Evolutionary conservation across 2,797 vertebrate genomes (phyloP).

Genomic region (Crenuchus spilurus): DNA sequence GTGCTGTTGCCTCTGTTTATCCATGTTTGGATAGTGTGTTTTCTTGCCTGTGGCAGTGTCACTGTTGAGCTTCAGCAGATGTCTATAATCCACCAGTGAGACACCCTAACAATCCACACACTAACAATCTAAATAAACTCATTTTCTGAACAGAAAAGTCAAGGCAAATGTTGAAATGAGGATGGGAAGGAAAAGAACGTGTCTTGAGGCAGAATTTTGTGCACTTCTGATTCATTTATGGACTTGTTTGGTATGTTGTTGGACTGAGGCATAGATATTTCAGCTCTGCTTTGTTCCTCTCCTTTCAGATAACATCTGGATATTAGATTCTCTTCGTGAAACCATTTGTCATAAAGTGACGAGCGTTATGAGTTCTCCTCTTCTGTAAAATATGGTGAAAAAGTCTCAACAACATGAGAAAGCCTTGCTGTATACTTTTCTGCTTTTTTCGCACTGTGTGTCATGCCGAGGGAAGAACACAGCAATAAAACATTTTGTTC

Average conservation of each 20-base stretch:
- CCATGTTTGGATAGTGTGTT: background rate
- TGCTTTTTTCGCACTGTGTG: background rate
- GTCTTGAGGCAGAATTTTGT: background rate
- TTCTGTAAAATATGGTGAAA: background rate
- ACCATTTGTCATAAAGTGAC: constrained; percentile 3
- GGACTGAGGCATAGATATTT: background rate
- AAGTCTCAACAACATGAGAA: background rate
- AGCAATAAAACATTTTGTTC: background rate
- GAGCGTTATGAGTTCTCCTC: background rate
- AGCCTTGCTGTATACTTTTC: background rate
- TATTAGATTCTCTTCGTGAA: constrained; percentile 5
- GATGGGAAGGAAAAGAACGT: no score
- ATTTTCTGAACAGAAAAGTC: background rate
- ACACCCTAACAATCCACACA: background rate
- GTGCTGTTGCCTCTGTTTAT: background rate
- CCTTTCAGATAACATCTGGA: constrained; percentile 9
- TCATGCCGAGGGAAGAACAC: no score
- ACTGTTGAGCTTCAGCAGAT: background rate
- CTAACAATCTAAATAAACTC: background rate
- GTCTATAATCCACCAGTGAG: background rate
- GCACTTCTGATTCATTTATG: background rate
- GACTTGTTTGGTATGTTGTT: background rate
- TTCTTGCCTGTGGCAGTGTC: background rate
- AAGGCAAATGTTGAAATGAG: background rate
- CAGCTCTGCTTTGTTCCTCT: background rate